Conservation (phyloP, 1,140 invertebrate genomes). For the Cherax quadricarinatus region DNA sequence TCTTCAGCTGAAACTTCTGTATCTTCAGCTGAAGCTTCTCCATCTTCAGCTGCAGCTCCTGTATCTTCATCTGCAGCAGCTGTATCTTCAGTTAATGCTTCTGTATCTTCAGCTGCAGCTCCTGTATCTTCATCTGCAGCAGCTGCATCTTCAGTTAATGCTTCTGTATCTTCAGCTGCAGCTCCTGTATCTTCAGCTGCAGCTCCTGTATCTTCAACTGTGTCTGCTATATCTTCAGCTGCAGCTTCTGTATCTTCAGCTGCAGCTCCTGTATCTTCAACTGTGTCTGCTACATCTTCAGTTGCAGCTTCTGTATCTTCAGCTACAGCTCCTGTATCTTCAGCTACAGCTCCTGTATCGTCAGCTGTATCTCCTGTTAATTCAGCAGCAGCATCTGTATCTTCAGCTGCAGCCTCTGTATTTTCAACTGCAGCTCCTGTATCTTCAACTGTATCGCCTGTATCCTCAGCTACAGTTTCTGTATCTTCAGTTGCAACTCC, state of each 20-base stretch:
- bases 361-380: neutral
- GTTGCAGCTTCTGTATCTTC: neutral
- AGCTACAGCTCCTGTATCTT: neutral
- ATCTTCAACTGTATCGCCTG: neutral
- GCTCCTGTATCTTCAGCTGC: neutral
- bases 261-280: neutral
- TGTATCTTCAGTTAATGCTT: no score
- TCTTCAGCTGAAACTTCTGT: no score
- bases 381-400: neutral
- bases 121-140: constrained; percentile 14
- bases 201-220: neutral
- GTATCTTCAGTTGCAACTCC: neutral
- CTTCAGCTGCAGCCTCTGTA: neutral
- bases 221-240: neutral
- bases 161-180: neutral
- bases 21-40: no score
- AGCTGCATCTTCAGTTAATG: neutral
- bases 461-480: neutral
- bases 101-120: constrained; percentile 3
- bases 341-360: neutral
- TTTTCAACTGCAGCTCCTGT: neutral
- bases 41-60: no score
- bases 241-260: neutral
- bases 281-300: constrained; percentile 5
- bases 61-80: no score